Evolutionary conservation across 2,113 vertebrate genomes (phyloP), one percentile per base, ranked within the genome.

Genomic region (Hippocampus barbouri): DNA sequence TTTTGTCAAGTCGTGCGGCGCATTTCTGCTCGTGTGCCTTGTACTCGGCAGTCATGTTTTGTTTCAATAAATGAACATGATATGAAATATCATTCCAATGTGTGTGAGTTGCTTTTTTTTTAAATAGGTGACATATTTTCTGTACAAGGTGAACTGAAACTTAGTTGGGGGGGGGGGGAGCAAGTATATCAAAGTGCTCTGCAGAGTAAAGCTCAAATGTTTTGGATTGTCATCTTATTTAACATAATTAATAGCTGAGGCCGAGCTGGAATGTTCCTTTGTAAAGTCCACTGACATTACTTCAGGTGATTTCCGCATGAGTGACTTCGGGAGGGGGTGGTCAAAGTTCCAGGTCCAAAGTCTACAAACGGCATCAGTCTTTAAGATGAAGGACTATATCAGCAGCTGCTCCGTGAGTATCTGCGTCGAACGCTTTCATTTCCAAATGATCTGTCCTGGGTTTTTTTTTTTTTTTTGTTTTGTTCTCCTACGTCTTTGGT

Each of bases 301-400:
- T 77, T 71, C 87, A 83, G 89, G 87, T 90, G 80, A 87, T 85
- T 92, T 91, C 88, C 86, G 78, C 88, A 84, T 90, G 85, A 89
- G 72, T 81, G 83, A 83, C 83, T 87, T 81, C 77, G 73, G 80
- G 75, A 79, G 79, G 75, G 87, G 82, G 67, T 75, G 89, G 82
- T 83, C 69, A 70, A 87, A 89, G 88, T 90, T 86, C 73, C 71
- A 77, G 83, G 79, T 86, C 69, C 89, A 88, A 88, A 90, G 89
- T 90, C 81, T 88, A 91, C 81, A 88, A 87, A 85, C 84, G 7
- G 78, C 64, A 67, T 60, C 25, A 80, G 81, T 71, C 73, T 88
- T 88, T 82, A 92, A 87, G 87, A 96, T 95, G 94, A 94, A 91
- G 91, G 94, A 96, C 69, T 93, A 91, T 4, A 80, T 93, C 68